phyloP scores from a whole-genome alignment of 2,797 vertebrate genomes.

The Alcedo quadribrachys region DNA sequence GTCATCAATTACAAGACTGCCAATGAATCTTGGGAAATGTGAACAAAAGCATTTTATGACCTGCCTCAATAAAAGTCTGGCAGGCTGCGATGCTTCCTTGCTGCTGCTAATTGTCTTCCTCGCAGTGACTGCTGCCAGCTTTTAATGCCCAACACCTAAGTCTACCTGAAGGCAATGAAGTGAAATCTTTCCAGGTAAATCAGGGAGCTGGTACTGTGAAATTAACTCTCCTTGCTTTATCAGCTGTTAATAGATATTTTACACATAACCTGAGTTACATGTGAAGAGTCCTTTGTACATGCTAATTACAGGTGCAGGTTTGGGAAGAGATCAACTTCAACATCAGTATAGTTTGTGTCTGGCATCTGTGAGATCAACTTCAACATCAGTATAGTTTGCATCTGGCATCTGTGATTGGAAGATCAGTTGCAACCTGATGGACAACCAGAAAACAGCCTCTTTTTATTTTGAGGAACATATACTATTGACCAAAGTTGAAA shows the following conservation, averaged over 20 bases:
- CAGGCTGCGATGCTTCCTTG: constrained; percentile 51
- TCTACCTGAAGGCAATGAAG: not conserved
- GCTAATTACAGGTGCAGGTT: not conserved
- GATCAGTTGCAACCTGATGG: not conserved
- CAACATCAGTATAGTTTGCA: too few relatives aligned
- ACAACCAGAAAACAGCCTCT: not conserved
- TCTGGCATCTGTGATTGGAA: not conserved
- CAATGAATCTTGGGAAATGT: constrained; percentile 48
- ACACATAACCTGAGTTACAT: accelerated
- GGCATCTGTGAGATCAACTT: too few relatives aligned
- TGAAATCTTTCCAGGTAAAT: not conserved
- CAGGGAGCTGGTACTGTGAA: not conserved
- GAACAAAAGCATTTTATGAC: constrained; percentile 53
- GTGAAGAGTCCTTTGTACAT: not conserved
- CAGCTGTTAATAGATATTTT: not conserved
- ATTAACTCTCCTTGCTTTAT: not conserved
- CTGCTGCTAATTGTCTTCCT: constrained; percentile 43
- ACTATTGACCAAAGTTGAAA: not conserved
- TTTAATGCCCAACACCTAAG: not conserved
- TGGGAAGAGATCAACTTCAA: not conserved
- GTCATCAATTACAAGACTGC: constrained; percentile 43
- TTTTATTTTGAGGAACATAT: not conserved
- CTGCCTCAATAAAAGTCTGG: constrained; percentile 30
- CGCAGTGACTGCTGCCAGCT: not conserved
- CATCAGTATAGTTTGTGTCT: not conserved